Evolutionary conservation across 2,797 vertebrate species (phyloP), one percentile per base, ranked within the genome.

Genomic region (Epinephelus coioides): DNA sequence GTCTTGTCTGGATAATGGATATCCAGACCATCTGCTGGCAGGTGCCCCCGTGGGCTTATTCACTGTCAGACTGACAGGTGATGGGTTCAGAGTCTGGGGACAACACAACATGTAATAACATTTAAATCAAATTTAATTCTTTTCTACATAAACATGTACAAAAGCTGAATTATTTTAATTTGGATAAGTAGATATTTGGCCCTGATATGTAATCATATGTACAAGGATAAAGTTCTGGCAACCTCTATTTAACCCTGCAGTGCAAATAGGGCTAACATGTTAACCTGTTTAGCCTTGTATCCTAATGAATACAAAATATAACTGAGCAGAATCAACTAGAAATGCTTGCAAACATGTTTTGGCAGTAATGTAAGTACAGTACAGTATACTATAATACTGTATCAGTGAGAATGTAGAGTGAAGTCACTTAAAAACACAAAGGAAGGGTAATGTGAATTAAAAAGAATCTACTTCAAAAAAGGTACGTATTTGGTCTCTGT

Each of bases 251-350:
- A 2, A 63, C 34, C 38, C 27, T 21, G 3, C 6, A 43, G 61
- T 54, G 46, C 51, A 63, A 47, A 55, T 3, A n/a, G n/a, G 21
- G 7, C 3, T 43, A 25, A 38, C 14, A 1, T 57, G 23, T 18
- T 50, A 66, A 50, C 19, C 23, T 74, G 60, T 44, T 64, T 73
- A 65, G 59, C 57, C 7, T 54, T 64, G 30, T 9, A 23, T 23
- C 19, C n/a, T 46, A n/a, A 1, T 50, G 5, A 66, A 70, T 27
- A n/a, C 15, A 60, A 7, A 15, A 5, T 51, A 44, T 17, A 21
- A 34, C 25, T 46, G 4, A 59, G 53, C 47, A 44, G 4, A 57
- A 71, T 1, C 19, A 40, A 40, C 13, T 23, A 49, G 15, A 69
- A 76, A 67, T 49, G 50, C 2, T 49, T 50, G 44, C 15, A 66